Base-by-base conservation (phyloP, 2,113 vertebrate genomes). In the Chrysochloris asiatica region DNA sequence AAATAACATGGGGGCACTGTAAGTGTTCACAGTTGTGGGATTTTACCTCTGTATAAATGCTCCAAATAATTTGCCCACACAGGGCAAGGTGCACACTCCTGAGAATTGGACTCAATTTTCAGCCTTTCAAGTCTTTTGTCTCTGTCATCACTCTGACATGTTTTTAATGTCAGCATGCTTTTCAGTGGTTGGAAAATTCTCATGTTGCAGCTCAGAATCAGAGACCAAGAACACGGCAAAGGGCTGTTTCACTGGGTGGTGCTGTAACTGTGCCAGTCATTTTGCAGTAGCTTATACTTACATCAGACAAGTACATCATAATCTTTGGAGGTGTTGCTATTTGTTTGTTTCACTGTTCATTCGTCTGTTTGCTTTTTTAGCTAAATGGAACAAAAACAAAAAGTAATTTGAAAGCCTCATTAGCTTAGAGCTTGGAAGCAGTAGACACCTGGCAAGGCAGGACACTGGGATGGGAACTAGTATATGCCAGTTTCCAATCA, bases 301-400 rank as follows among this genome's bases (percentile, higher is more conserved):
- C 67, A 52, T 77, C 43, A 93, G 83, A 91, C 48, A 67, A 33
- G 50, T 13, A 61, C 33, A 61, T 50, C 36, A 14, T 22, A 30
- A n/a, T 83, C 28, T 86, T 67, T 76, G 69, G 87, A 84, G 80
- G 77, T 47, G 36, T n/a, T n/a, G n/a, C n/a, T 69, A 12, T 88
- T 89, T 48, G 76, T 79, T 30, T 36, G n/a, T 83, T 95, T 86
- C 7, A 82, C 50, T 90, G 86, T 93, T 88, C 33, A 45, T 61
- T 89, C 47, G 4, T 59, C 92, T 83, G 4, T 12, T 87, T 89
- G 28, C 14, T 50, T 94, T 75, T 80, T 75, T 61, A 75, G 9
- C 24, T 91, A 90, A 65, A 36, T 72, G 28, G 22, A 93, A 93
- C 19, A 86, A 89, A 88, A 91, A 45, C 7, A 86, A 76, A 47